Base-by-base conservation (phyloP, 2,888 invertebrate genomes). In the Athalia cordata region DNA sequence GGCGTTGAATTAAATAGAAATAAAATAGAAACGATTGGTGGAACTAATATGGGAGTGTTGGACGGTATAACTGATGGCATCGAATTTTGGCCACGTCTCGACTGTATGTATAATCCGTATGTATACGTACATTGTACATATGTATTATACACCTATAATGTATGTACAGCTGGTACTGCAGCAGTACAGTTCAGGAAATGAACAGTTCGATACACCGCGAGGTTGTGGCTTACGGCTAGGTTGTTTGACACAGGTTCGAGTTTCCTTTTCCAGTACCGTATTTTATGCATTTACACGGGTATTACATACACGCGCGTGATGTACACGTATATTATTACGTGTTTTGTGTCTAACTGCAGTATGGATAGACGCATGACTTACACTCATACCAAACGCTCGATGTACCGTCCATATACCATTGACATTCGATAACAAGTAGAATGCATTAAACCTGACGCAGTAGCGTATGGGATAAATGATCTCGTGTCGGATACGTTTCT, bases 401-500 rank as follows among this genome's bases (percentile, higher is more conserved):
- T 72, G 29, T 55, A 55, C 9, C 8, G 55, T 9, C 55, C 55
- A 43, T 15, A 67, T 49, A 62, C 29, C 62, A 75, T 75, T 75
- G 75, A 75, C 75, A 75, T 75, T 75, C 75, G 75, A 62, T 49
- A 75, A 61, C 75, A 29, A 29, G 29, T 29, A 52, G 75, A 61
- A 75, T 75, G n/a, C 57, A 47, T 62, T n/a, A n/a, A 7, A 62
- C 75, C 49, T 64, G 15, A 50, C 49, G 9, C 7, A 47, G 59
- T 59, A 50, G 62, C 29, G 9, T 75, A 15, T 49, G 29, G 52
- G 15, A n/a, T 11, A 11, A 29, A 6, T 3, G 43, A 49, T 62
- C 61, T 74, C 52, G 62, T 43, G 11, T 29, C 43, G 11, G 15
- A 49, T 49, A 49, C 52, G 9, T 15, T 15, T 9, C 11, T 52